Percentiles rank a stretch among this genome's conserved stretches.
phyloP scores from a whole-genome alignment of 2,797 vertebrate species.

The Lateolabrax maculatus region DNA sequence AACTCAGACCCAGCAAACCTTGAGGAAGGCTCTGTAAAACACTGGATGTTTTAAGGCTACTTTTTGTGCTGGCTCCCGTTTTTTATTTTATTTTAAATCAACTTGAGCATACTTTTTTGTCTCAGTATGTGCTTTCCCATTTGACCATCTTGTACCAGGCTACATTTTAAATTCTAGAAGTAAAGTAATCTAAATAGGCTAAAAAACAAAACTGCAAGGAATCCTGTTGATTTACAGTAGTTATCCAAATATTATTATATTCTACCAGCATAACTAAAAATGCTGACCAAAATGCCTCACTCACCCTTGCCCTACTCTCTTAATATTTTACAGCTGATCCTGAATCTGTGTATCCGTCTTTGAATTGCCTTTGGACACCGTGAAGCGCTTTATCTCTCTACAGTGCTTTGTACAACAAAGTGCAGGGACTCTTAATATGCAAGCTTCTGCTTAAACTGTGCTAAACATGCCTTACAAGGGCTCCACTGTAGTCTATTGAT shows the following conservation, averaged over 20 bases:
- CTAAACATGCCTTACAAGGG: conserved; percentile 39
- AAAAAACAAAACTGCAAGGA: neutral
- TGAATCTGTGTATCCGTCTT: conserved; percentile 32
- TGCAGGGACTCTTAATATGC: conserved; percentile 11
- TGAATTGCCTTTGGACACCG: conserved; percentile 26
- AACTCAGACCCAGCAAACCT: conserved; percentile 14
- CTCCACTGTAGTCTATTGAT: conserved; percentile 57
- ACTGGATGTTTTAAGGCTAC: conserved; percentile 42
- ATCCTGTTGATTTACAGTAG: neutral
- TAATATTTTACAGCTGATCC: conserved; percentile 17
- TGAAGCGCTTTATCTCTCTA: conserved; percentile 23
- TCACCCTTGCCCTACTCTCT: no score
- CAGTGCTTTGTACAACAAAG: conserved; percentile 28
- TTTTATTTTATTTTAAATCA: conserved; percentile 56
- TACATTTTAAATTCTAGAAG: conserved; percentile 28
- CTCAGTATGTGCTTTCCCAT: conserved; percentile 28
- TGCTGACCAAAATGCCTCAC: no score
- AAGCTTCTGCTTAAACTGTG: conserved; percentile 27
- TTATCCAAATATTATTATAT: neutral
- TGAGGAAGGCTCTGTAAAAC: conserved; percentile 32
- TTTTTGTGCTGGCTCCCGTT: conserved; percentile 43
- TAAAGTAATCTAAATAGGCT: conserved; percentile 21
- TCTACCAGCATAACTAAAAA: no score
- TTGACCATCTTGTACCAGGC: conserved; percentile 18
- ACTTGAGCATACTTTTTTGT: conserved; percentile 37